phyloP scores from a whole-genome alignment of 2,888 invertebrate genomes.

The Uropetala carovei region DNA sequence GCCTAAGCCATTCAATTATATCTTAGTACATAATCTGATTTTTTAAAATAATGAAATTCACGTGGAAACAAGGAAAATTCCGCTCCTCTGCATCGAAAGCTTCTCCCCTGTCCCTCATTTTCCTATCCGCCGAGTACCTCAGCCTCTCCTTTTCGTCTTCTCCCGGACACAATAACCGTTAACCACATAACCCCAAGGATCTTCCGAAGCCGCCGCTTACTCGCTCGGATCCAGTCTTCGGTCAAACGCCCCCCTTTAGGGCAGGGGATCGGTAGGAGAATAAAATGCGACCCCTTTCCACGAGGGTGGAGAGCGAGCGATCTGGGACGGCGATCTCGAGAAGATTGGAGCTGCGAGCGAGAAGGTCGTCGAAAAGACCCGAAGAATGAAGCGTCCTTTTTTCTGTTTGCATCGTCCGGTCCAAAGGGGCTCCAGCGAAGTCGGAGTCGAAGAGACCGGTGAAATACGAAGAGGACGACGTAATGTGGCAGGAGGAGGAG shows the following conservation, averaged over 20 bases:
- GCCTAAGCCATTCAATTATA: too few relatives aligned
- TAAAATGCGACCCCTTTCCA: constrained; percentile 27
- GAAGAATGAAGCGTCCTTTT: constrained; percentile 14
- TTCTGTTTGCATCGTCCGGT: not conserved
- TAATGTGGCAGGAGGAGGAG: not conserved
- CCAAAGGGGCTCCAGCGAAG: not conserved
- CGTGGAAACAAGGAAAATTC: not conserved
- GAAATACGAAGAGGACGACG: not conserved
- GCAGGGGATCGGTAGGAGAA: not conserved
- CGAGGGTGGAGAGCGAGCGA: not conserved
- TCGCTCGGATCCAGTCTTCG: not conserved
- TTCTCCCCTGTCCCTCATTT: not conserved
- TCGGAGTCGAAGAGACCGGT: not conserved
- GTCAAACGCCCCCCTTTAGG: not conserved
- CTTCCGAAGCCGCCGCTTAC: not conserved
- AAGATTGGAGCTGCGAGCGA: not conserved
- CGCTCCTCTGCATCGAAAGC: not conserved
- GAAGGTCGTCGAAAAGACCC: not conserved
- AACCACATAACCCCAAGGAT: constrained; percentile 21
- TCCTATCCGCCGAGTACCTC: not conserved
- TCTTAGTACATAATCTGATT: too few relatives aligned
- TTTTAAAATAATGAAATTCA: not conserved
- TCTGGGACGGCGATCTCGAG: constrained; percentile 17
- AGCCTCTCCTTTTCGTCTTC: not conserved
- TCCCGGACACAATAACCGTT: not conserved